Evolutionary conservation across 2,888 invertebrate species (phyloP).

Genomic region (Plebejus argus): DNA sequence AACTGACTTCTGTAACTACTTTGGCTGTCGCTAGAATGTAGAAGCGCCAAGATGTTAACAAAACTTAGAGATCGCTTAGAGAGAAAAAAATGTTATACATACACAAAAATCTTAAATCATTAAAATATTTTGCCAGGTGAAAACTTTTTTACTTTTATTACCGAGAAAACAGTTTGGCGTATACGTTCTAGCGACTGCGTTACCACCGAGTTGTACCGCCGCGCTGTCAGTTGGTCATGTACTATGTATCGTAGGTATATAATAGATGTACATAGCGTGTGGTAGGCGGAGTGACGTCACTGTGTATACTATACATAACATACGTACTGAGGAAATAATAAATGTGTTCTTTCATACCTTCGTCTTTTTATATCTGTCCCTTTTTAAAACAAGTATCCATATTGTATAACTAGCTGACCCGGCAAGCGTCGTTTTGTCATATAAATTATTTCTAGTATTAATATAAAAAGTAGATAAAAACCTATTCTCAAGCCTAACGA

Average conservation of each 20-base stretch:
- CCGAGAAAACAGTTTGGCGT: background rate
- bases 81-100: background rate
- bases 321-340: constrained; percentile 49
- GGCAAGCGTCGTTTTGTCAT: no score
- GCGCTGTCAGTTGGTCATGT: background rate
- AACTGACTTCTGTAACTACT: background rate
- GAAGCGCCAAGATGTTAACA: background rate
- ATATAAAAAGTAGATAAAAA: no score
- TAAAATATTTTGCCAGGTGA: background rate
- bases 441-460: no score
- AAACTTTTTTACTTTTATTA: background rate
- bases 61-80: background rate
- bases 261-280: constrained; percentile 40
- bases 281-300: constrained; percentile 38
- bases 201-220: background rate
- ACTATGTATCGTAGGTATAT: constrained; percentile 32
- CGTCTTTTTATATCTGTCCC: constrained; percentile 28
- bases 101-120: background rate
- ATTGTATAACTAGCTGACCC: no score
- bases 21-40: background rate
- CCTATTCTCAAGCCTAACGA: no score
- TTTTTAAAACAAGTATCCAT: background rate
- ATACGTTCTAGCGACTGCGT: background rate
- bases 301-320: constrained; percentile 39
- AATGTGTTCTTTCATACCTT: constrained; percentile 53